phyloP scores from a whole-genome alignment of 2,113 vertebrate species.

The Vulpes vulpes region DNA sequence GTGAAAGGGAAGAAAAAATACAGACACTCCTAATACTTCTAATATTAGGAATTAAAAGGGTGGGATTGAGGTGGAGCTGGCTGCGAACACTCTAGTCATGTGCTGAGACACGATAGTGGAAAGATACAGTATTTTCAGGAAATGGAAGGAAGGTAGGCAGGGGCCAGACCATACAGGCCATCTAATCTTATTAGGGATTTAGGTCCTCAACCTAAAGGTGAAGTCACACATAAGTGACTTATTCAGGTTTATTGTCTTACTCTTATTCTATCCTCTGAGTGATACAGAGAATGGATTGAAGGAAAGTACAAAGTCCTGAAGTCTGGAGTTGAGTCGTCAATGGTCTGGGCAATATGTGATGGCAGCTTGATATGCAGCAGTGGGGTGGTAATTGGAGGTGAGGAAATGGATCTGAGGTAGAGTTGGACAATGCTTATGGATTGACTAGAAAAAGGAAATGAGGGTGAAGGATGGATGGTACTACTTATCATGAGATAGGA shows the following conservation, averaged over 20 bases:
- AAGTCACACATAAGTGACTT: not conserved
- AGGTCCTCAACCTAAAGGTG: not conserved
- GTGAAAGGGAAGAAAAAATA: not conserved
- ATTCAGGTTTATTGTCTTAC: not conserved
- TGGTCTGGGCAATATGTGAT: not conserved
- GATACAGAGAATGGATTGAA: not conserved
- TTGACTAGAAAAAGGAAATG: not conserved
- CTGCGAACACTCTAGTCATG: not conserved
- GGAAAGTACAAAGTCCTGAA: not conserved
- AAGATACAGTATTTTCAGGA: not conserved
- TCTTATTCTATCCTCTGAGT: not conserved
- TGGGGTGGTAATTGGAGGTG: not conserved
- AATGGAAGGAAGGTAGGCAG: not conserved
- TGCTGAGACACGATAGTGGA: not conserved
- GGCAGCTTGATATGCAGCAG: not conserved
- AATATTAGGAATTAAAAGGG: not conserved
- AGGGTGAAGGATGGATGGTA: not conserved
- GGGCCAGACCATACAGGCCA: not conserved
- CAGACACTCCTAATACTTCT: not conserved
- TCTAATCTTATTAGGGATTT: not conserved
- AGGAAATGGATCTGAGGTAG: not conserved
- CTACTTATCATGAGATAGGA: not conserved
- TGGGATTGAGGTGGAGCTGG: not conserved
- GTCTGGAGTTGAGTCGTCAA: not conserved
- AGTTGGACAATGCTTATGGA: not conserved